Percentiles rank a stretch among this genome's conserved stretches.
phyloP scores from a whole-genome alignment of 2,113 vertebrate genomes.

The Chloebia gouldiae region DNA sequence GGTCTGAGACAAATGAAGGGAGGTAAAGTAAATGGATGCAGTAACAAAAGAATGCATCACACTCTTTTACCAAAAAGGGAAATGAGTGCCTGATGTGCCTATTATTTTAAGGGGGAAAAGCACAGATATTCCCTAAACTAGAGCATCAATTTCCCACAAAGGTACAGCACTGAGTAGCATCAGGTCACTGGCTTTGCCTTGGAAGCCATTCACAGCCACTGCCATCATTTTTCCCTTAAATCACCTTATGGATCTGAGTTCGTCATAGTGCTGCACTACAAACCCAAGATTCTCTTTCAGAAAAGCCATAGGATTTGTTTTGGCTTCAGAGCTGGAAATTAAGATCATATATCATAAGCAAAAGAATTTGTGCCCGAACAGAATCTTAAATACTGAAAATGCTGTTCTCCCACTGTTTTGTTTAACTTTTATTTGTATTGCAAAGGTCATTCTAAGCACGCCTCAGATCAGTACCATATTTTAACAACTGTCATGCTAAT shows the following conservation, averaged over 20 bases:
- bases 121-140: not conserved
- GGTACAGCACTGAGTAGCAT: not conserved
- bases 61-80: not conserved
- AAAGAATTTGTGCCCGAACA: not conserved
- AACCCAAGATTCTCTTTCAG: not conserved
- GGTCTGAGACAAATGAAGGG: not conserved
- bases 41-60: not conserved
- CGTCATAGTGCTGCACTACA: not conserved
- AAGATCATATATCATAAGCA: not conserved
- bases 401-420: not conserved
- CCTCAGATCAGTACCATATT: not conserved
- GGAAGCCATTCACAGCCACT: not conserved
- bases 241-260: not conserved
- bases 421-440: not conserved
- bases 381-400: constrained; percentile 18
- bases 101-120: constrained; percentile 15
- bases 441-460: constrained; percentile 33
- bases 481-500: not conserved
- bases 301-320: constrained; percentile 5
- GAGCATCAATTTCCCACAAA: not conserved
- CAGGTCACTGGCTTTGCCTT: constrained; percentile 1
- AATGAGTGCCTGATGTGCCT: not conserved
- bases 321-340: not conserved
- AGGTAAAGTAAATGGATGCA: not conserved
- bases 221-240: not conserved